These are phyloP conservation scores for Amblyraja radiata DNA, from an alignment of 2,797 vertebrate genomes.

Conservation along the genomic window DNA sequence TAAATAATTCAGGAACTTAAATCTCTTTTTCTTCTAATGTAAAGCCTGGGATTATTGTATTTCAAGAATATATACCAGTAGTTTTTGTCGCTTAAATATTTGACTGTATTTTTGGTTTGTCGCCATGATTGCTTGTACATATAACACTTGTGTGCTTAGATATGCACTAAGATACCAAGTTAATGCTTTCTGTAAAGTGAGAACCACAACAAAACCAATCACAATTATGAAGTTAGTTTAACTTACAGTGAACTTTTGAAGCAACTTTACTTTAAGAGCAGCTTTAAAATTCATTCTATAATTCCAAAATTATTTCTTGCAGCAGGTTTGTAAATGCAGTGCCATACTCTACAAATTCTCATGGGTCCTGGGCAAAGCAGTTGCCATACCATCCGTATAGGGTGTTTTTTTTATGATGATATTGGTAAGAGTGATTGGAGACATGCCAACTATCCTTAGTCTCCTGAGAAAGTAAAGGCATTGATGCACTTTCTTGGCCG, in stretches of 20 bases:
- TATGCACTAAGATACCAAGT: neutral
- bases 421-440: too few relatives aligned
- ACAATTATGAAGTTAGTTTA: neutral
- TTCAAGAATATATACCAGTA: neutral
- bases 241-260: neutral
- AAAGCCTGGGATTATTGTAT: neutral
- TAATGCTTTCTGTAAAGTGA: neutral
- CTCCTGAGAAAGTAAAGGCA: too few relatives aligned
- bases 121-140: neutral
- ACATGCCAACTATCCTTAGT: too few relatives aligned
- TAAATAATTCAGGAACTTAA: too few relatives aligned
- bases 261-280: neutral
- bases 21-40: neutral
- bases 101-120: neutral
- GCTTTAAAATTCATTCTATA: neutral
- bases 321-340: too few relatives aligned
- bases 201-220: constrained; percentile 18
- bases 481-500: too few relatives aligned
- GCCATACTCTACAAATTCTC: too few relatives aligned
- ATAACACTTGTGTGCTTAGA: neutral
- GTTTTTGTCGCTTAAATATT: neutral
- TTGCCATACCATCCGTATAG: too few relatives aligned
- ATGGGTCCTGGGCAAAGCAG: too few relatives aligned
- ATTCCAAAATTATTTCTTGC: too few relatives aligned
- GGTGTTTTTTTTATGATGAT: too few relatives aligned